phyloP scores from a whole-genome alignment of 2,888 invertebrate species.

The Axea sp. region DNA sequence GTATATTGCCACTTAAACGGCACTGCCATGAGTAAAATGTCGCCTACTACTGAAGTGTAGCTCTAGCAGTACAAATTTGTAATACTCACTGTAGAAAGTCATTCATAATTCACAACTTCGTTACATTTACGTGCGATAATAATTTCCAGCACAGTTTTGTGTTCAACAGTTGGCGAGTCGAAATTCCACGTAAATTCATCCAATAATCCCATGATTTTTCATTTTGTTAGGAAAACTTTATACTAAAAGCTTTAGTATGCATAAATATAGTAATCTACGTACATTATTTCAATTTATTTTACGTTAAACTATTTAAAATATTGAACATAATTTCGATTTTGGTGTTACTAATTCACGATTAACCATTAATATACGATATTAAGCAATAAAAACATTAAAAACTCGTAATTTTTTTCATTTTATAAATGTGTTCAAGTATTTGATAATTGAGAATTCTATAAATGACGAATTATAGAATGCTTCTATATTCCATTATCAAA shows the following conservation, averaged over 20 bases:
- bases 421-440: too few species aligned
- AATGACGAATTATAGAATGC: too few species aligned
- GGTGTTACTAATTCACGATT: too few species aligned
- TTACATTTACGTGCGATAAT: conserved; percentile 40
- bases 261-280: background rate
- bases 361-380: too few species aligned
- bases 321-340: too few species aligned
- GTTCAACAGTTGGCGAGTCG: conserved; percentile 40
- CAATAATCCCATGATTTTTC: conserved; percentile 18
- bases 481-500: too few species aligned
- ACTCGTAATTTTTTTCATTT: too few species aligned
- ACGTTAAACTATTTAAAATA: conserved; percentile 5
- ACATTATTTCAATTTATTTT: conserved; percentile 13
- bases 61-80: conserved; percentile 14
- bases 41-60: conserved; percentile 9
- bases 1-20: conserved; percentile 24
- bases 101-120: conserved; percentile 54
- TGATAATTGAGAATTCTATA: too few species aligned
- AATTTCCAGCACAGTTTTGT: conserved; percentile 22
- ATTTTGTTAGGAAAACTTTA: conserved; percentile 13
- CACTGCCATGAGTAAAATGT: conserved; percentile 23
- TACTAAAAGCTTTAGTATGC: background rate
- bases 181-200: conserved; percentile 14
- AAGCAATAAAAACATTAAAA: too few species aligned
- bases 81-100: conserved; percentile 34